Base-by-base conservation (phyloP, 2,797 vertebrate species). In the Nyctalus aviator region DNA sequence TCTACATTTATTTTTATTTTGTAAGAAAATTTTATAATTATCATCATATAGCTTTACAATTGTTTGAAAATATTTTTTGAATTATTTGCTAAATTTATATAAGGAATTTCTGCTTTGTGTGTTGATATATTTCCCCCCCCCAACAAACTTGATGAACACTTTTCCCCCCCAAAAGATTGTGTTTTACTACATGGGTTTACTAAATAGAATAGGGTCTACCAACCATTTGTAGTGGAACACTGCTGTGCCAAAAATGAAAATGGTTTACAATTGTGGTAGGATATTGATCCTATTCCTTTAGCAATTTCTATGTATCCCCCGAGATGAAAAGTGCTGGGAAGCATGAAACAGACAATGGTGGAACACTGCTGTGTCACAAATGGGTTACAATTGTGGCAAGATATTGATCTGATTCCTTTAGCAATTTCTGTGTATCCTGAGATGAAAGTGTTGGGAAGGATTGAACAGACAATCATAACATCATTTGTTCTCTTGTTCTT, bases 401-500 rank as follows among this genome's bases (percentile, higher is more conserved):
- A 57, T 82, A 35, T 30, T 57, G 64, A 69, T 69, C 9, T 73
- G 23, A 44, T 5, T 73, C 6, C 79, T 30, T 81, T 71, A 88
- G 37, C 35, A 50, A 79, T 91, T 75, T 88, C 30, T 90, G 27
- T 85, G 10, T 69, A n/a, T 75, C 20, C 12, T 3, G 18, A 55
- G 4, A 59, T 30, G 23, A 81, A 75, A 32, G 27, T 87, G 8
- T 8, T 76, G 18, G 4, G 6, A 78, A 79, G 21, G 8, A 50
- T 9, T 50, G 20, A 90, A 62, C 23, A 83, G 93, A 66, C 17
- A 78, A 69, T 37, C 20, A 30, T 53, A 78, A 59, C 13, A 64
- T 32, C 35, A 66, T 66, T 32, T 73, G 23, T 72, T 77, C 12
- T 71, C 41, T 73, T 71, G 21, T 71, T 78, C 0, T 37, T 76